Evolutionary conservation across 1,140 invertebrate genomes (phyloP).

Genomic region (Matsumurasca onukii): DNA sequence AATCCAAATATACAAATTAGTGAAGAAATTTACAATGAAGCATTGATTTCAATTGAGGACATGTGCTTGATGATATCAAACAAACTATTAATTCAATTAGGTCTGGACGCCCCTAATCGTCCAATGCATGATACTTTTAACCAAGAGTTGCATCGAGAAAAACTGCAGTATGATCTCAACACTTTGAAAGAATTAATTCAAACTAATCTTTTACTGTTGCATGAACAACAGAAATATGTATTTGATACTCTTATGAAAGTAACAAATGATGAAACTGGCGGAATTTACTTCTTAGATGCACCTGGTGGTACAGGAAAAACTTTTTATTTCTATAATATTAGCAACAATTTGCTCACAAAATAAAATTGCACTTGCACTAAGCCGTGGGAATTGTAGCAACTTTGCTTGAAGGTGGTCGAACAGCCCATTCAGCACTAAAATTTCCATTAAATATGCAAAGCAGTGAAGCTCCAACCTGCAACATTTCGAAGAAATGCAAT

Average conservation of each 20-base stretch:
- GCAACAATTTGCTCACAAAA: slow-evolving; percentile 38
- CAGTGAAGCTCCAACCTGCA: slow-evolving; percentile 43
- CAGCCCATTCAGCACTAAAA: slow-evolving; percentile 54
- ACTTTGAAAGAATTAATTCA: slow-evolving; percentile 1
- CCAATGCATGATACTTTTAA: not conserved
- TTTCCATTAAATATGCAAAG: slow-evolving; percentile 45
- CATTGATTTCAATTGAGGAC: slow-evolving; percentile 48
- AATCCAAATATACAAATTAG: slow-evolving; percentile 40
- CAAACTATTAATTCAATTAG: slow-evolving; percentile 27
- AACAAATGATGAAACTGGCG: slow-evolving; percentile 18
- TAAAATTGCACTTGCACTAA: slow-evolving; percentile 40
- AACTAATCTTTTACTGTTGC: not conserved
- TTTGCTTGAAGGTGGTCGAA: slow-evolving; percentile 51
- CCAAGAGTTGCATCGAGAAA: slow-evolving; percentile 15
- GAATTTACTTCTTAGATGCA: slow-evolving; percentile 38
- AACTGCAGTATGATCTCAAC: slow-evolving; percentile 1
- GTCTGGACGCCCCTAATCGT: slow-evolving; percentile 27
- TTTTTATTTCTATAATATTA: slow-evolving; percentile 42
- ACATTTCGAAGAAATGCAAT: slow-evolving; percentile 42
- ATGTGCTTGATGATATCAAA: slow-evolving; percentile 44
- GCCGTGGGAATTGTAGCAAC: slow-evolving; percentile 51
- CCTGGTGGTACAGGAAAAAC: slow-evolving; percentile 46
- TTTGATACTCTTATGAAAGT: slow-evolving; percentile 33
- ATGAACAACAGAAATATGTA: slow-evolving; percentile 1
- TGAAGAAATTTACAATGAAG: slow-evolving; percentile 43